phyloP scores from a whole-genome alignment of 2,113 vertebrate genomes.

The Tychaedon coryphoeus region DNA sequence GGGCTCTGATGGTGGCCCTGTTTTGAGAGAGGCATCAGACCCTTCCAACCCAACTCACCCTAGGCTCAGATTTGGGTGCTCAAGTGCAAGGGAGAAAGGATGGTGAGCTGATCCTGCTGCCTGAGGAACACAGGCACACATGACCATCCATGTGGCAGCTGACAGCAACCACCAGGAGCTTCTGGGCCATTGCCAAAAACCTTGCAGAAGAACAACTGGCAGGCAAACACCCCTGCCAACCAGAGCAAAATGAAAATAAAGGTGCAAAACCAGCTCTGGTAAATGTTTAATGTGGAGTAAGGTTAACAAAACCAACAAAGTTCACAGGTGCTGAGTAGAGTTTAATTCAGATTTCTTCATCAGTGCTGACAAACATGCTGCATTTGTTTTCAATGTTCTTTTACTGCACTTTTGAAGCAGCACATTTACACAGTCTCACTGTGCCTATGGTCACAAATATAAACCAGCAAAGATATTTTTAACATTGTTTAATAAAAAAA shows the following conservation, averaged over 20 bases:
- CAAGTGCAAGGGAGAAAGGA: no score
- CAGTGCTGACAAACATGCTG: fast-evolving
- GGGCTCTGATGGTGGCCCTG: neutral
- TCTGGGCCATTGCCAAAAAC: neutral
- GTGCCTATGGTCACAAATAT: neutral
- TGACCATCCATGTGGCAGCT: neutral
- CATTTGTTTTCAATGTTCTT: neutral
- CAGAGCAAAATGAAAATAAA: neutral
- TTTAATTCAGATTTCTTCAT: neutral
- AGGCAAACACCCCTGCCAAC: fast-evolving
- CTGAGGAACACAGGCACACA: fast-evolving
- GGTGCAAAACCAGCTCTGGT: neutral
- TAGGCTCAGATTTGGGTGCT: no score
- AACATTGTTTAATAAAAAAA: neutral
- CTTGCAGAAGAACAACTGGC: fast-evolving
- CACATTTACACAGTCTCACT: neutral
- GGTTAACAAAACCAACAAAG: neutral
- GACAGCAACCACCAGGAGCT: fast-evolving
- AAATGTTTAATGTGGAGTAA: neutral
- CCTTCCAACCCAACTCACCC: neutral
- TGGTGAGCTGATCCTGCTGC: neutral
- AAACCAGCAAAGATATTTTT: neutral
- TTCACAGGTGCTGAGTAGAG: neutral
- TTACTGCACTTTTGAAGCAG: neutral
- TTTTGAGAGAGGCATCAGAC: neutral